Conservation (phyloP, 2,888 invertebrate genomes). For the Lamproptera curius region DNA sequence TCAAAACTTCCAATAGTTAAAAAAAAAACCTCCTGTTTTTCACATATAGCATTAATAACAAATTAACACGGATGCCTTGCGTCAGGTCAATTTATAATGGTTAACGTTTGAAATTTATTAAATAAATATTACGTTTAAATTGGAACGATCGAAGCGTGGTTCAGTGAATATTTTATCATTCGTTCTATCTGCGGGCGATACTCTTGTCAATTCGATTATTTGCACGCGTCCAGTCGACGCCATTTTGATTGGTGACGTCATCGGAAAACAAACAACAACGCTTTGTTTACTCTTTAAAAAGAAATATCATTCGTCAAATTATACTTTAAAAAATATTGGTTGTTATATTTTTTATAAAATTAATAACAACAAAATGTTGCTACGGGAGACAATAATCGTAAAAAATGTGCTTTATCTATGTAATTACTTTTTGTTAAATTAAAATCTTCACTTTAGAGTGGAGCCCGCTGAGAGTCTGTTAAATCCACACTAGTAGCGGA, state of each 20-base stretch:
- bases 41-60: background rate
- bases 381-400: too few relatives aligned
- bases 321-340: too few relatives aligned
- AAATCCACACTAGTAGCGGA: too few relatives aligned
- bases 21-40: background rate
- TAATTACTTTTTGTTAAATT: too few relatives aligned
- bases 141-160: conserved; percentile 4
- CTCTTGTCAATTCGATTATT: conserved; percentile 13
- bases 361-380: too few relatives aligned
- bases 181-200: conserved; percentile 10
- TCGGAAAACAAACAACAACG: too few relatives aligned
- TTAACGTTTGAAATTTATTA: conserved; percentile 7
- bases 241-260: conserved; percentile 7
- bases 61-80: background rate
- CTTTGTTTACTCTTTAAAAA: too few relatives aligned
- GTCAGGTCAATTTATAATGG: background rate
- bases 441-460: too few relatives aligned
- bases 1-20: background rate
- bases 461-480: too few relatives aligned
- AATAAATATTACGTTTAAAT: conserved; percentile 9
- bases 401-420: too few relatives aligned
- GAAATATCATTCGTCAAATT: too few relatives aligned
- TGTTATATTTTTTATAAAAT: too few relatives aligned
- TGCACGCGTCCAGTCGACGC: conserved; percentile 3
- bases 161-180: conserved; percentile 11